Percentiles rank a stretch among this genome's conserved stretches.
These are phyloP conservation scores for Drosophila micromelanica DNA, from an alignment of 1,140 invertebrate species.

Conservation along the genomic window DNA sequence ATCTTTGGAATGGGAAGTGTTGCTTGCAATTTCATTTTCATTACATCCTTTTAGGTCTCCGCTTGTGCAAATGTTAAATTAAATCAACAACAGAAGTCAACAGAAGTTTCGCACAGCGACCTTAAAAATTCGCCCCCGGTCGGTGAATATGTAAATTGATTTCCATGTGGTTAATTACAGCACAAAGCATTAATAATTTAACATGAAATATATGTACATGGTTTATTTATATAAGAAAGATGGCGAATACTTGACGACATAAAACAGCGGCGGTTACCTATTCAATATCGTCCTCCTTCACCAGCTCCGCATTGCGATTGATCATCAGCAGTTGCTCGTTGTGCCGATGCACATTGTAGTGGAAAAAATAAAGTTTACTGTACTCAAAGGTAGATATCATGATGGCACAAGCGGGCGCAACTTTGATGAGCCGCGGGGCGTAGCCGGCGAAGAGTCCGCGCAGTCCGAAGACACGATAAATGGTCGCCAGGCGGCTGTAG, in stretches of 20 bases:
- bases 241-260: not conserved
- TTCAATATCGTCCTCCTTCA: conserved; percentile 50
- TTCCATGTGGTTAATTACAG: conserved; percentile 18
- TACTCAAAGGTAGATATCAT: conserved; percentile 99
- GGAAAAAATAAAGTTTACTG: conserved; percentile 94
- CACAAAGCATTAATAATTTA: conserved; percentile 5
- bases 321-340: conserved; percentile 61
- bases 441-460: conserved; percentile 92
- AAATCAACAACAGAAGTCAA: conserved; percentile 34
- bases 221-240: conserved; percentile 38
- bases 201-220: conserved; percentile 34
- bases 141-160: conserved; percentile 45
- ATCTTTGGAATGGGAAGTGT: conserved; percentile 14
- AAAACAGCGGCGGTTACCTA: conserved; percentile 2
- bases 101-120: conserved; percentile 6
- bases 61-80: conserved; percentile 38
- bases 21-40: conserved; percentile 25
- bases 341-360: conserved; percentile 86
- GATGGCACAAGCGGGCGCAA: conserved; percentile 98
- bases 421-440: conserved; percentile 94
- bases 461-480: conserved; percentile 89
- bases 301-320: conserved; percentile 44
- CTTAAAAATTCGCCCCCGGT: not conserved
- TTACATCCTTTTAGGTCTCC: conserved; percentile 22
- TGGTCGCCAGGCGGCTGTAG: conserved; percentile 85